These are phyloP conservation scores for Eulemur rubriventer DNA, from an alignment of 2,797 vertebrate genomes.

Conservation along the genomic window DNA sequence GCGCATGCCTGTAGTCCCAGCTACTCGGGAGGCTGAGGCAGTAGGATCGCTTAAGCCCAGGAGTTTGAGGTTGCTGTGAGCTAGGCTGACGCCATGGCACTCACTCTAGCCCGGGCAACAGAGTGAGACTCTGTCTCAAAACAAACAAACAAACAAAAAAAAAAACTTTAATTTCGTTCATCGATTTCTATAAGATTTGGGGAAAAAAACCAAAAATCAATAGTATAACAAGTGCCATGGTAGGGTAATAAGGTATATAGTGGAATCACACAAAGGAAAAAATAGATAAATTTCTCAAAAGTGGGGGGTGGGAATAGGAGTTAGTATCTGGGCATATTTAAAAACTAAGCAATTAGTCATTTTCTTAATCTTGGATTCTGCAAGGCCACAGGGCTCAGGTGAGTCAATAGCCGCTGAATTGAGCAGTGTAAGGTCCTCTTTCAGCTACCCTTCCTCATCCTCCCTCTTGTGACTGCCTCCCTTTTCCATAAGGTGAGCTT, in stretches of 20 bases:
- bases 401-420: background rate
- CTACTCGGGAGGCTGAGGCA: too few species aligned
- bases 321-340: background rate
- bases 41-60: too few species aligned
- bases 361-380: slow-evolving; percentile 1
- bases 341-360: background rate
- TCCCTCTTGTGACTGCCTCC: background rate
- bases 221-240: background rate
- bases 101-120: too few species aligned
- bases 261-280: background rate
- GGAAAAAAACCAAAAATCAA: too few species aligned
- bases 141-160: too few species aligned
- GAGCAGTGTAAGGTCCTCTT: background rate
- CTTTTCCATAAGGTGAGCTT: background rate
- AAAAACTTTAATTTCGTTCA: too few species aligned
- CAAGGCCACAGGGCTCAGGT: background rate
- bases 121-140: too few species aligned
- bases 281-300: slow-evolving; percentile 2
- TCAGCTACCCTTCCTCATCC: background rate
- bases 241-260: background rate
- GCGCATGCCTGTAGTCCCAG: too few species aligned
- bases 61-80: too few species aligned
- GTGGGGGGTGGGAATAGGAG: background rate
- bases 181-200: background rate
- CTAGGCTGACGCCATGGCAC: too few species aligned